Evolutionary conservation across 2,888 invertebrate genomes (phyloP), one percentile per base, ranked within the genome.

Genomic region (Morinoia aosen): DNA sequence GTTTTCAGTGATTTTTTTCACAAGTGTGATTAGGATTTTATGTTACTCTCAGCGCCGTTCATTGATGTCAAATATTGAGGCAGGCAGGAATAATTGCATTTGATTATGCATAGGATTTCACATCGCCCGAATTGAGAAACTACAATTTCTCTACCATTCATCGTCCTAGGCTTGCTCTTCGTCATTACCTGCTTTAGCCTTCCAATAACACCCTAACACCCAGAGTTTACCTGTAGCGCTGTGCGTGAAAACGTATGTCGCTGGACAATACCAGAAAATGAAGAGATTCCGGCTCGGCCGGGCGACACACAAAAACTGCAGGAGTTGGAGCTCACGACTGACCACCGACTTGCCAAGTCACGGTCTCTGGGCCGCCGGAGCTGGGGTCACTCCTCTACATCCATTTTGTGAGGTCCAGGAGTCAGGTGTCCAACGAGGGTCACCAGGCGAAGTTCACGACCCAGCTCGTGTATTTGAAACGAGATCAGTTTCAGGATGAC

Each of bases 231-330:
- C 33, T 33, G 76, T 33, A 33, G 76, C 76, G 76, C 33, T 33
- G 76, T 25, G 40, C 58, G 57, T 33, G 48, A 93, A 93, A 93
- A 33, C 39, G 7, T 93, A 16, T 48, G 93, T 5, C 57, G 93
- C 48, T 57, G 93, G 93, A 93, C 93, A 19, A 12, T 10, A 2
- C 57, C 33, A 10, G 57, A 57, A 57, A 93, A 93, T 58, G 93
- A 93, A 93, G 93, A 76, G 25, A 76, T 33, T 33, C 25, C 16
- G 76, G 76, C 76, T 33, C 33, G 76, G 16, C 93, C 93, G 56
- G 57, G 16, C 58, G 93, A 93, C 56, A 58, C 93, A 93, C 93
- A 93, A 93, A 93, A 93, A 93, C 93, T 93, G n/a, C 57, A 56
- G 93, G 48, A 93, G 93, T 48, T 93, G 57, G 93, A 56, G 57